Conservation (phyloP, 2,113 vertebrate species). For the Diglossa brunneiventris region DNA sequence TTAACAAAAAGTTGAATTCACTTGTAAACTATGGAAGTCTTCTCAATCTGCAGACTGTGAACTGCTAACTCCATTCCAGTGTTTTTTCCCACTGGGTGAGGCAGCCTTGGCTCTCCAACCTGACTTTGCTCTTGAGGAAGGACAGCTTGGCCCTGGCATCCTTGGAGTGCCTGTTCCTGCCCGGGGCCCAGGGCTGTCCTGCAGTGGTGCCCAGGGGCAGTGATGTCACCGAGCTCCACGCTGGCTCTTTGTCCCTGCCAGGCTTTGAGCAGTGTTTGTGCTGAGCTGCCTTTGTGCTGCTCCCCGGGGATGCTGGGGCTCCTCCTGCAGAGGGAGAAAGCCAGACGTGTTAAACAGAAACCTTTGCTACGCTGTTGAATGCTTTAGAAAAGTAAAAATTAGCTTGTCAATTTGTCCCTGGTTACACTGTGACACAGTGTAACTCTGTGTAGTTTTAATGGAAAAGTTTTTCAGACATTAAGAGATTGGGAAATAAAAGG, state of each 20-base stretch:
- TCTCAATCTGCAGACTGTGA: background rate
- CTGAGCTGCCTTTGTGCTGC: background rate
- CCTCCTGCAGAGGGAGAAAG: background rate
- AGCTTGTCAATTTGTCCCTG: background rate
- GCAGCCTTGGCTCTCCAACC: background rate
- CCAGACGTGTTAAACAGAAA: background rate
- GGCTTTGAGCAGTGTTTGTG: background rate
- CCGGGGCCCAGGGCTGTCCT: background rate
- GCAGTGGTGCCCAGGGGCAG: background rate
- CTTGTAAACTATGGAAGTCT: background rate
- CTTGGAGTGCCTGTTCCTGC: background rate
- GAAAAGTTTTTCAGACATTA: background rate
- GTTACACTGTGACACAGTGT: background rate
- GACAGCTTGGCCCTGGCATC: background rate
- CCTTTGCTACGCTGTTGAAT: background rate
- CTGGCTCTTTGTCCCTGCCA: background rate
- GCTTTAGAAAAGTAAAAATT: background rate
- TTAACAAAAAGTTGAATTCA: background rate
- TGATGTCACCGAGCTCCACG: background rate
- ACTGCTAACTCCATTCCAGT: rapidly evolving
- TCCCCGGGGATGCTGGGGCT: background rate
- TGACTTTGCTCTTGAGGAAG: background rate
- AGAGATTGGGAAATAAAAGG: background rate
- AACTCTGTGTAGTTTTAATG: background rate
- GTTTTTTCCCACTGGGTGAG: background rate